A percentile compares a stretch with the other conserved stretches of the same genome.
Conservation (phyloP, 2,797 vertebrate genomes). For the Propithecus deckenii region DNA sequence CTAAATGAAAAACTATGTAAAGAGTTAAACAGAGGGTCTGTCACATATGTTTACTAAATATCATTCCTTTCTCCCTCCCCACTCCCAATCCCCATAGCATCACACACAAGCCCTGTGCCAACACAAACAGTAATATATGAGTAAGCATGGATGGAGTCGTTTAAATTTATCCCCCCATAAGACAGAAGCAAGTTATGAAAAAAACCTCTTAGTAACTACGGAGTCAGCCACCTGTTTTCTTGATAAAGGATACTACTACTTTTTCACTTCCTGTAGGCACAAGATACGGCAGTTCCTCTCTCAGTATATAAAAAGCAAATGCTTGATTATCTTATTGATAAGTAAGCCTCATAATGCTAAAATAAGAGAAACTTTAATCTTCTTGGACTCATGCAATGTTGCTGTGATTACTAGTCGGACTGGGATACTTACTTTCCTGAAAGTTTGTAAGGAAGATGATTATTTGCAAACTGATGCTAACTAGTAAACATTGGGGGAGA, state of each 20-base stretch:
- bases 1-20: not conserved
- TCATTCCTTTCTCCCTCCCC: not conserved
- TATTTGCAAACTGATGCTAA: not conserved
- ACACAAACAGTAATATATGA: not conserved
- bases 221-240: not conserved
- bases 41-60: not conserved
- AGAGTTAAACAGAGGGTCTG: not conserved
- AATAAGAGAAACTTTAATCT: not conserved
- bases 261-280: not conserved
- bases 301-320: slow-evolving; percentile 16
- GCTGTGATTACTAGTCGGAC: not conserved
- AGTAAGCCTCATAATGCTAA: not conserved
- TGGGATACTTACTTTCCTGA: not conserved
- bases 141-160: not conserved
- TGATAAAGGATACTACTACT: not conserved
- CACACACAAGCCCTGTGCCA: not conserved
- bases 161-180: not conserved
- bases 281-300: not conserved
- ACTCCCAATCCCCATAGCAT: not conserved
- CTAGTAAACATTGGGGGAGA: not conserved
- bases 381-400: not conserved
- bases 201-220: not conserved
- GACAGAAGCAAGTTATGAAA: not conserved
- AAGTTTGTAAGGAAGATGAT: not conserved
- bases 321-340: not conserved